Evolutionary conservation across 2,888 invertebrate species (phyloP), one percentile per base, ranked within the genome.

Genomic region (Apoda limacodes): DNA sequence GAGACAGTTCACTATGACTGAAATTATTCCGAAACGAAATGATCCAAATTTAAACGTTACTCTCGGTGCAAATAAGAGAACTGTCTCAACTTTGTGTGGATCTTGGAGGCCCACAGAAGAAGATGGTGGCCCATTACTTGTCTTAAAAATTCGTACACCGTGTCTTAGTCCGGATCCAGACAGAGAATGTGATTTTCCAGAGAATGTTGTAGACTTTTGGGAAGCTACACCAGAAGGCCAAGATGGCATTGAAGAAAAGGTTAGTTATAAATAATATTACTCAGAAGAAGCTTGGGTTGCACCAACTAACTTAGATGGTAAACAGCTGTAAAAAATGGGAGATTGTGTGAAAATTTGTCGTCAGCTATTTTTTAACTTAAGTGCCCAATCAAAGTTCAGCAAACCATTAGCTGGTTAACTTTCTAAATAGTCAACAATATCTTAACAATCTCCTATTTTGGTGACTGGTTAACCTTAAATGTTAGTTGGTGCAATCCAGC

Each of bases 131-230:
- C 44, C 75, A 9, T 55, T 81, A 22, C 55, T 82, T 17, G 75
- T 82, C 7, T 68, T 81, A 13, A 62, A 68, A 43, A 66, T 52
- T 0, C 56, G 78, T 25, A 49, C 61, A 14, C 49, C 52, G 2
- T 69, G 78, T 37, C 40, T 78, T 30, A 82, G 82, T 37, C 82
- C 82, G 0, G 67, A 71, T 41, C 82, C 82, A 11, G 59, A 54
- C 0, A 51, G 61, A 14, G 72, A 76, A 37, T 50, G 53, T 25
- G 76, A 81, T 39, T 69, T 51, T 49, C 76, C 80, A 22, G 82
- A 82, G 66, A 81, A 81, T 40, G 67, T 80, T 23, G 51, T 74
- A 47, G 81, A 81, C 40, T 74, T 80, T 38, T 82, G 82, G 82
- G 67, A 67, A 48, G 72, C 59, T 6, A 6, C 17, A 17, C 17